Base-by-base conservation (phyloP, 2,113 vertebrate species). In the Trematomus loennbergii region DNA sequence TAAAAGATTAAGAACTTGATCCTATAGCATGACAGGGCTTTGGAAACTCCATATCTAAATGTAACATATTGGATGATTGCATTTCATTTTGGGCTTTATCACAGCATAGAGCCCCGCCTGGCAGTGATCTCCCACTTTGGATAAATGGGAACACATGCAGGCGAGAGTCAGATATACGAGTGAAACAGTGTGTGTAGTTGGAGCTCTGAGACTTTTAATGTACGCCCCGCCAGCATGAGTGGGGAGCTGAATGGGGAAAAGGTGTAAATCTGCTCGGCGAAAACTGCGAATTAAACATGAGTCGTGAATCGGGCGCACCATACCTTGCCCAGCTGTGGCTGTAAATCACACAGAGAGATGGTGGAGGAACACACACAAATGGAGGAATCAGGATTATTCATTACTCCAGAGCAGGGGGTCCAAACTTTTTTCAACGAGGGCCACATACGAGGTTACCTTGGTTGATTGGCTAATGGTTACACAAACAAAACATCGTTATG, bases 101-200 rank as follows among this genome's bases (percentile, higher is more conserved):
- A 73, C 48, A 63, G 74, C 29, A 55, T n/a, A 75, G 13, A 29
- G 60, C 46, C 18, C 15, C 3, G 22, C 36, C 65, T 58, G 52
- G 67, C 86, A 90, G 66, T 5, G 66, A 83, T 50, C 72, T 58
- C 55, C 22, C 63, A 46, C 22, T 57, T 73, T n/a, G 49, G 68
- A 55, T 83, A 75, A 86, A 88, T 17, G 22, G 29, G 77, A 87
- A 9, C 83, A 80, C 87, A 78, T 83, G 83, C 68, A 83, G 72
- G 74, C 53, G 63, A 66, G 68, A 16, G 50, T 49, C 36, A 80
- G 61, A 87, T 84, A 68, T 64, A 52, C 70, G 83, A 83, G 50
- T 50, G 16, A 69, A 76, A 13, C 53, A 72, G 57, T 55, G 60
- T 68, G 18, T 2, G 0, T 48, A 36, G 61, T 4, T 66, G 72